These are phyloP conservation scores for Helicolenus hilgendorfi DNA, from an alignment of 2,797 vertebrate species.

Conservation along the genomic window DNA sequence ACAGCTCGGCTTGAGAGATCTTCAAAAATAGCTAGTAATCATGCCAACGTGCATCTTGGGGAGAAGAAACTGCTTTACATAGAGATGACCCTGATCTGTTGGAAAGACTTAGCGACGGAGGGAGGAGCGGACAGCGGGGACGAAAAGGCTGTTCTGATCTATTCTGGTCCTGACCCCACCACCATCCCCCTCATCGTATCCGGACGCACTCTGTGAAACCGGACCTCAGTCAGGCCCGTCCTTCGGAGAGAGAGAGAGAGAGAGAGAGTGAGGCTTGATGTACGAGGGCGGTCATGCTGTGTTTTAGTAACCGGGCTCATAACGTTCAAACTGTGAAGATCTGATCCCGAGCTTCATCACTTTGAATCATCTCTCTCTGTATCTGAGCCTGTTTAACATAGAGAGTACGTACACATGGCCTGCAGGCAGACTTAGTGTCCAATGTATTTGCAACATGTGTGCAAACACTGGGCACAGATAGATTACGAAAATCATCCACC, in stretches of 20 bases:
- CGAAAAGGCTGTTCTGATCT: constrained; percentile 56
- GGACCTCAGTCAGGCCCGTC: constrained; percentile 55
- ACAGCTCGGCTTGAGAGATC: not conserved
- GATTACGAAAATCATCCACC: constrained; percentile 2
- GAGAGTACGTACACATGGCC: not conserved
- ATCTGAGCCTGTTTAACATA: not conserved
- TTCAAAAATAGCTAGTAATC: constrained; percentile 12
- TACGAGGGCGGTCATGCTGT: not conserved
- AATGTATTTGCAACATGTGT: not conserved
- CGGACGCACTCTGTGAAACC: constrained; percentile 53
- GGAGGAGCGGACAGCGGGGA: constrained; percentile 22
- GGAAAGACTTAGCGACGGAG: constrained; percentile 26
- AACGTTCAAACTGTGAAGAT: not conserved
- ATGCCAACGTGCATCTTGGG: constrained; percentile 2
- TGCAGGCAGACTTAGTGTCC: not conserved
- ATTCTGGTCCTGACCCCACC: constrained; percentile 69
- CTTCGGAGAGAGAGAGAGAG: not conserved
- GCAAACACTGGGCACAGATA: not conserved
- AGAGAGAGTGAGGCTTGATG: not conserved
- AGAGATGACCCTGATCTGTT: constrained; percentile 48
- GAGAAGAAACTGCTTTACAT: constrained; percentile 19
- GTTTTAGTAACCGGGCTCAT: constrained; percentile 4
- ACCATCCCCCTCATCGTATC: constrained; percentile 19
- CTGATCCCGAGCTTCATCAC: not conserved
- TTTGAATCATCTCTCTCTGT: not conserved